These are phyloP conservation scores for Rhagoletis pomonella DNA, from an alignment of 1,140 invertebrate species.

Conservation along the genomic window DNA sequence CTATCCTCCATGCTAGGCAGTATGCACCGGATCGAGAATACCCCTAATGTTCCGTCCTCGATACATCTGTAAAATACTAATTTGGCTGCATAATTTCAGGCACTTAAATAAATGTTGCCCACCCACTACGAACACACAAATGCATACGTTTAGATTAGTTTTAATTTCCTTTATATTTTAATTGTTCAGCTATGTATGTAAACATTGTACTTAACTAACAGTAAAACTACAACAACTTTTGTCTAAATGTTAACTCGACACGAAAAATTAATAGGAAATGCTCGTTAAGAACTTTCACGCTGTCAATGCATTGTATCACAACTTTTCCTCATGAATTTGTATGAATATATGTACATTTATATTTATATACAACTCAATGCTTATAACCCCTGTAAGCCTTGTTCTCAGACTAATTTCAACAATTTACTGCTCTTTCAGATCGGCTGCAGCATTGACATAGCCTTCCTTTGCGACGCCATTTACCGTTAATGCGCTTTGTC, in stretches of 20 bases:
- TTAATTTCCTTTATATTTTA: neutral
- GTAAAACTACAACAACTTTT: neutral
- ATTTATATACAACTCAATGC: neutral
- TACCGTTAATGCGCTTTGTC: neutral
- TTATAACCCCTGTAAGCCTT: neutral
- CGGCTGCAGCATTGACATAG: conserved; percentile 11
- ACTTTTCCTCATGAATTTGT: conserved; percentile 4
- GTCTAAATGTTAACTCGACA: neutral
- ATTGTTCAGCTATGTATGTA: neutral
- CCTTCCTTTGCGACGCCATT: neutral
- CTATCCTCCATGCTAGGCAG: too few relatives aligned
- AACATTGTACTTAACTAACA: neutral
- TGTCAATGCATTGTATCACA: neutral
- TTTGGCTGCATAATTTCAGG: neutral
- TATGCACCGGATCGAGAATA: too few relatives aligned
- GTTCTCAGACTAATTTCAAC: neutral
- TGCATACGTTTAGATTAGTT: neutral
- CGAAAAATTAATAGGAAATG: neutral
- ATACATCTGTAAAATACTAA: too few relatives aligned
- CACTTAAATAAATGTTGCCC: neutral
- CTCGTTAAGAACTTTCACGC: neutral
- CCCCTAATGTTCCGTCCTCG: too few relatives aligned
- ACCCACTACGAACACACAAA: too few relatives aligned
- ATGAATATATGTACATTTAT: neutral
- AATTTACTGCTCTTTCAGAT: conserved; percentile 27